phyloP scores from a whole-genome alignment of 2,888 invertebrate genomes.

The Drosophila glabriapex region DNA sequence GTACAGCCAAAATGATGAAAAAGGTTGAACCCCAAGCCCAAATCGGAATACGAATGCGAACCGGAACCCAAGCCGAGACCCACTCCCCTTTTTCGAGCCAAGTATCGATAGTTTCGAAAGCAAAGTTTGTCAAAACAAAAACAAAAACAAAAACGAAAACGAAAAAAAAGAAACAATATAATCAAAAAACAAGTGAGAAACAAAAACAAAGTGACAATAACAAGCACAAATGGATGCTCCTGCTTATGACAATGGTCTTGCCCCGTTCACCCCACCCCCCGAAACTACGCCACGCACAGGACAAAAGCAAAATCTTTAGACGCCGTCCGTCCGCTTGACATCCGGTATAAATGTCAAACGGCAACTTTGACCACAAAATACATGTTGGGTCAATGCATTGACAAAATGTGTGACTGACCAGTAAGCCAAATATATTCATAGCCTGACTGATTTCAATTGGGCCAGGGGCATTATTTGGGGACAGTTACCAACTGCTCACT shows the following conservation, averaged over 20 bases:
- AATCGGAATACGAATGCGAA: constrained; percentile 6
- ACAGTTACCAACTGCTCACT: constrained; percentile 50
- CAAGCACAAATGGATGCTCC: constrained; percentile 75
- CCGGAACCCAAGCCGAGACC: constrained; percentile 1
- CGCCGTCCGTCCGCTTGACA: constrained; percentile 65
- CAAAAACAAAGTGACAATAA: constrained; percentile 74
- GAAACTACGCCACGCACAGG: neutral
- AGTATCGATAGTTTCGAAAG: constrained; percentile 71
- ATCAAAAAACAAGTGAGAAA: constrained; percentile 31
- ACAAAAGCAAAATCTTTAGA: constrained; percentile 55
- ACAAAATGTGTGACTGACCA: constrained; percentile 52
- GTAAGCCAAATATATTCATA: constrained; percentile 74
- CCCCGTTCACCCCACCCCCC: neutral
- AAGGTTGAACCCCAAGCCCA: constrained; percentile 61
- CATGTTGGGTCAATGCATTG: constrained; percentile 77
- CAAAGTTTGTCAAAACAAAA: constrained; percentile 45
- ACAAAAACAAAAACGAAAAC: constrained; percentile 18
- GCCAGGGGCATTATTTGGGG: constrained; percentile 16
- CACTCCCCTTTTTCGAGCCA: constrained; percentile 5
- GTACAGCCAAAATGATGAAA: constrained; percentile 57
- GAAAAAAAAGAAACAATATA: constrained; percentile 1
- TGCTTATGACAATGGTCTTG: constrained; percentile 67
- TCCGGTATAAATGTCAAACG: constrained; percentile 80
- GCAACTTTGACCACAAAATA: constrained; percentile 79
- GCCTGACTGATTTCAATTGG: constrained; percentile 57